Conservation (phyloP, 2,797 vertebrate species). For the Falco columbarius region DNA sequence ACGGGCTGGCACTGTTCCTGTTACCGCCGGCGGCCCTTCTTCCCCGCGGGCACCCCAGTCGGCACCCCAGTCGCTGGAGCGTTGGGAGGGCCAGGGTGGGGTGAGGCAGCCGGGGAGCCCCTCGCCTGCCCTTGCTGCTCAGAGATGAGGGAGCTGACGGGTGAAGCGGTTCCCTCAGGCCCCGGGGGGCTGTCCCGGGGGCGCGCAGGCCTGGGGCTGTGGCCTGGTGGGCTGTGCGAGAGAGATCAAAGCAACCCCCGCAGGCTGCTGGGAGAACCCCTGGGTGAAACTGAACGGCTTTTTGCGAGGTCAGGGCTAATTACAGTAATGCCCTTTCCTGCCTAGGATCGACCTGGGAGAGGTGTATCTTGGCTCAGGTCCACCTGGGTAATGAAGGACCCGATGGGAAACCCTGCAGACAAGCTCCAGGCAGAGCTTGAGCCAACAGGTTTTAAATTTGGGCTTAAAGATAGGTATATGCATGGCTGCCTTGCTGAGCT, state of each 20-base stretch:
- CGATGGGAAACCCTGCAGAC: neutral
- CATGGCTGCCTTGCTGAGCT: neutral
- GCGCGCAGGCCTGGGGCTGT: neutral
- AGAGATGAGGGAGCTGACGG: fast-evolving
- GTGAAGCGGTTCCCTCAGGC: fast-evolving
- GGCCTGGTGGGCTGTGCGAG: neutral
- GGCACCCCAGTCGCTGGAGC: neutral
- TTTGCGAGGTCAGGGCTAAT: neutral
- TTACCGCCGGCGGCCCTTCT: no score
- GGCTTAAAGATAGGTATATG: neutral
- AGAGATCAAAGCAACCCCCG: no score
- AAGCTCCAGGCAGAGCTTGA: neutral
- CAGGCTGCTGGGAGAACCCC: neutral
- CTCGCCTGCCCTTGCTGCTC: no score
- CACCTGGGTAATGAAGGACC: fast-evolving
- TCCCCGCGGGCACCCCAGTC: fast-evolving
- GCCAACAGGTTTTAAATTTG: neutral
- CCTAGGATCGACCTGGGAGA: neutral
- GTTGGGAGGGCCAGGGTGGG: neutral
- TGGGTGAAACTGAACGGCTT: no score
- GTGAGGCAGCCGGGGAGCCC: neutral
- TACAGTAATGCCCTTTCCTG: neutral
- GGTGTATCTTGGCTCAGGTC: neutral
- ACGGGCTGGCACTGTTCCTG: fast-evolving
- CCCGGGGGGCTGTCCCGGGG: fast-evolving